Evolutionary conservation across 2,888 invertebrate species (phyloP), one percentile per base, ranked within the genome.

Genomic region (Theretra japonica): DNA sequence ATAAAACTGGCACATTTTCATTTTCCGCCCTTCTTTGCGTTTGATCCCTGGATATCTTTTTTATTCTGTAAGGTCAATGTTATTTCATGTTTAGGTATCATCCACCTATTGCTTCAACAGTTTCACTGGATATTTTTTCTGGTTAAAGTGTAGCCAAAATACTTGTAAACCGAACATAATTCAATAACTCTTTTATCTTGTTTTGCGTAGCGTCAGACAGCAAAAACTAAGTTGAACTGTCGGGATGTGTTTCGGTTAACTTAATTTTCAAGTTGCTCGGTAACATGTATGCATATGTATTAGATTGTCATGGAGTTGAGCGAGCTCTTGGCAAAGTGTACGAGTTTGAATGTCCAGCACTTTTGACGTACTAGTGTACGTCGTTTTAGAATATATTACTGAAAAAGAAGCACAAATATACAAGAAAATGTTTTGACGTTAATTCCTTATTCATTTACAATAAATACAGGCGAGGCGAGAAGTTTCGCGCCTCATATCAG

Each of bases 1-100:
- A 83, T 77, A 74, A 75, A 82, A 77, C 76, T 77, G 73, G 75
- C 69, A 78, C 75, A 80, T 77, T 82, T 80, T 79, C 78, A 80
- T 81, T 75, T 75, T 73, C 70, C 74, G 75, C 72, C 74, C 73
- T 71, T 76, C 77, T 81, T 80, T 80, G 74, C 76, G 74, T 77
- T 77, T 79, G 75, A 78, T 77, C 73, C 74, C 56, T 71, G 76
- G 74, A 75, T 82, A 80, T 76, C 62, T 77, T 75, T 75, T 75
- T 75, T 76, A 78, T 79, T 79, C 74, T 74, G 77, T 76, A 74
- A 72, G 53, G n/a, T n/a, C 50, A 75, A 78, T 73, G 76, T 59
- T 62, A 50, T 70, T 70, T 56, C 21, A 41, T 25, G 23, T 23
- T 5, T 23, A 21, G 41, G 17, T 17, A 65, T 23, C 65, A 11